These are phyloP conservation scores for Phrynosoma blainvillii DNA, from an alignment of 2,113 vertebrate species.

Conservation along the genomic window DNA sequence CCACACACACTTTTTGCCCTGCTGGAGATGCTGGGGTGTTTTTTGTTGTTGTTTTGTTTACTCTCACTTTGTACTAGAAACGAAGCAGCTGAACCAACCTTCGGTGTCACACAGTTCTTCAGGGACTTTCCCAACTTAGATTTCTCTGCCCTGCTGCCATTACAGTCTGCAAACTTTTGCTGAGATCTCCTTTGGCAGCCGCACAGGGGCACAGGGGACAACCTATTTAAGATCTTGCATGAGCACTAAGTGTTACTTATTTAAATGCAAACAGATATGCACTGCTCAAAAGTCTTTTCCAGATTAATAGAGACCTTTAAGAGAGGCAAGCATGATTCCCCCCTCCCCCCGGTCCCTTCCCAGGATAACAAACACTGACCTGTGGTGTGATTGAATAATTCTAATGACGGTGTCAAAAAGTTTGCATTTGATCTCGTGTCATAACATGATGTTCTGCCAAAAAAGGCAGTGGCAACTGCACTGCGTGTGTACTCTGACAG, in stretches of 20 bases:
- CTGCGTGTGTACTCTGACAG: conserved; percentile 1
- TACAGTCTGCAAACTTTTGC: neutral
- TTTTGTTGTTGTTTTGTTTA: conserved; percentile 43
- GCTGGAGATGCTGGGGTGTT: neutral
- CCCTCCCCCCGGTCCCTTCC: conserved; percentile 6
- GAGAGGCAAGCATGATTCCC: conserved; percentile 15
- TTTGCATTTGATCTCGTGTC: conserved; percentile 43
- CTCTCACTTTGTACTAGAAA: conserved; percentile 37
- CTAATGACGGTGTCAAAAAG: conserved; percentile 5
- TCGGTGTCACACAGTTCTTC: neutral
- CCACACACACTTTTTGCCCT: neutral
- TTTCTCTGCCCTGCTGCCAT: neutral
- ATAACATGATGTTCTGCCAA: conserved; percentile 63
- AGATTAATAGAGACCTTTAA: conserved; percentile 30
- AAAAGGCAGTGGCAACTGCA: conserved; percentile 45
- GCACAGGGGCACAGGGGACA: neutral
- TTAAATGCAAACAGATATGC: neutral
- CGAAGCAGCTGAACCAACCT: conserved; percentile 24
- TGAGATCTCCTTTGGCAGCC: conserved; percentile 28
- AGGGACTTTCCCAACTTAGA: conserved; percentile 15
- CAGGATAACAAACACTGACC: conserved; percentile 12
- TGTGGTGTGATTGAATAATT: conserved; percentile 19
- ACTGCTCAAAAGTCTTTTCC: conserved; percentile 29
- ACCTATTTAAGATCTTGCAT: conserved; percentile 18
- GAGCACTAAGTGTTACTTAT: neutral